Evolutionary conservation across 2,113 vertebrate species (phyloP).

Genomic region (Scomber colias): DNA sequence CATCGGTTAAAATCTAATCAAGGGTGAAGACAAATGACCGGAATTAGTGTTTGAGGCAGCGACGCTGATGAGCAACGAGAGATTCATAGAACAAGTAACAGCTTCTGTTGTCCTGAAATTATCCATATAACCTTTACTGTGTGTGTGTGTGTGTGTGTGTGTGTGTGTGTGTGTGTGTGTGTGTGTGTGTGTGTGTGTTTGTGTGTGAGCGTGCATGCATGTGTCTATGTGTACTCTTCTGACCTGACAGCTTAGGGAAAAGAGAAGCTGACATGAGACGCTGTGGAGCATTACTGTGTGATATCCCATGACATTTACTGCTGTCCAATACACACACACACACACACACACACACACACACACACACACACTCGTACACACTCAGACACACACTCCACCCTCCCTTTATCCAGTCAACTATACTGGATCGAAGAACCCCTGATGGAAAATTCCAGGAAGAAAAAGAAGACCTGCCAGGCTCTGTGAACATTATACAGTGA

Average conservation of each 20-base stretch:
- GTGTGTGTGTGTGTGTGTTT: not conserved
- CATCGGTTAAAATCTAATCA: not conserved
- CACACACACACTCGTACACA: constrained; percentile 26
- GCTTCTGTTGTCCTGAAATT: constrained; percentile 9
- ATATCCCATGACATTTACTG: constrained; percentile 72
- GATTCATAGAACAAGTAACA: not conserved
- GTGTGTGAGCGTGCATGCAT: not conserved
- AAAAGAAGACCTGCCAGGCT: constrained; percentile 23
- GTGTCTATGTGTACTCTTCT: not conserved
- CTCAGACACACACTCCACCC: constrained; percentile 16
- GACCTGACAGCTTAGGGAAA: constrained; percentile 57
- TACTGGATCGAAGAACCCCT: constrained; percentile 49
- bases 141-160: not conserved
- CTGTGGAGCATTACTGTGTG: constrained; percentile 64
- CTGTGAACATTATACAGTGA: constrained; percentile 2
- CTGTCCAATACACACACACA: constrained; percentile 44
- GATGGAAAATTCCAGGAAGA: constrained; percentile 51
- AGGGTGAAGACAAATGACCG: not conserved
- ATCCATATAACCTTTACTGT: constrained; percentile 23
- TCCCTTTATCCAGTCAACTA: constrained; percentile 48
- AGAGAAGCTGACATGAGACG: constrained; percentile 59
- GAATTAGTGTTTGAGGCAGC: not conserved
- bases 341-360: constrained; percentile 24
- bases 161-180: not conserved
- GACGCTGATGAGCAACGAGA: constrained; percentile 19